These are phyloP conservation scores for Tenthredo notha DNA, from an alignment of 2,888 invertebrate genomes.

Conservation along the genomic window DNA sequence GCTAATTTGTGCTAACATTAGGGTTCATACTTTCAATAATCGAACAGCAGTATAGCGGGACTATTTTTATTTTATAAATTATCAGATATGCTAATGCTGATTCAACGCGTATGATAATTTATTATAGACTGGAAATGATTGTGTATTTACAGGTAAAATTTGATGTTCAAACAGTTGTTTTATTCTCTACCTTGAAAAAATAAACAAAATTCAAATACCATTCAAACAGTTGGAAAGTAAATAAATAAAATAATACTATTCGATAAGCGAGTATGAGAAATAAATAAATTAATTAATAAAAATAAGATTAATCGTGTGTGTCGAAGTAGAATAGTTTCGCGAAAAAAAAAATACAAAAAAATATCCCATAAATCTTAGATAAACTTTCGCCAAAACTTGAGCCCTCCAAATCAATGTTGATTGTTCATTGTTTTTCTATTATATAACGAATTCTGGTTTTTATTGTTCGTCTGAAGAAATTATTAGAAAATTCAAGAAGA, in stretches of 20 bases:
- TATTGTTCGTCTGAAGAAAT: neutral
- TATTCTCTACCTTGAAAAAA: neutral
- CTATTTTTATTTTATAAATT: neutral
- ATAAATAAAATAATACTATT: conserved; percentile 40
- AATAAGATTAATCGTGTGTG: conserved; percentile 12
- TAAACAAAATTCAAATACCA: neutral
- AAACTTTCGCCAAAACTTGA: conserved; percentile 48
- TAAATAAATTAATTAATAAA: conserved; percentile 1
- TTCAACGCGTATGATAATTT: neutral
- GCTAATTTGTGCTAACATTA: neutral
- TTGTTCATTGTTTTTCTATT: neutral
- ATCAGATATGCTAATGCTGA: neutral
- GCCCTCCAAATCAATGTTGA: conserved; percentile 43
- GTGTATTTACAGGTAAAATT: neutral
- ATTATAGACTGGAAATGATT: neutral
- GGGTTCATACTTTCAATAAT: neutral
- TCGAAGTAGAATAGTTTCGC: neutral
- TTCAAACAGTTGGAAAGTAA: conserved; percentile 66
- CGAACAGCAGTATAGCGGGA: neutral
- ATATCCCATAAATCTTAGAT: conserved; percentile 15
- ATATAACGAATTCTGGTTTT: neutral
- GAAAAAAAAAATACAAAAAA: neutral
- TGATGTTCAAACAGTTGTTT: neutral
- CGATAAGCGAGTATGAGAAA: conserved; percentile 24
- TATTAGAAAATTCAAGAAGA: neutral